Percentiles rank a stretch among this genome's conserved stretches.
phyloP scores from a whole-genome alignment of 2,888 invertebrate species.

The Phytoseiulus persimilis region DNA sequence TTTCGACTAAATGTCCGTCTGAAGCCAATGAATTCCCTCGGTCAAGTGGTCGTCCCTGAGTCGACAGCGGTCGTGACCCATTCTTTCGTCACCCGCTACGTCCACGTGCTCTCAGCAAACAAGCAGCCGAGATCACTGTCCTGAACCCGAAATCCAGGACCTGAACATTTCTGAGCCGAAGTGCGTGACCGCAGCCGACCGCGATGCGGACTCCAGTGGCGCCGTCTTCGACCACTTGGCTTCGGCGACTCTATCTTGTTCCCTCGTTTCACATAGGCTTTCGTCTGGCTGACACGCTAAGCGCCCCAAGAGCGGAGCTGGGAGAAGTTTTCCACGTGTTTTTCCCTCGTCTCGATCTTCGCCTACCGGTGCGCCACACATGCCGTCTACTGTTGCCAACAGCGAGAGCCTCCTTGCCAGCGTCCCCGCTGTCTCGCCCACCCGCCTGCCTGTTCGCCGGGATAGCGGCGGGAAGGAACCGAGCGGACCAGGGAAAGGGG shows the following conservation, averaged over 20 bases:
- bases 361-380: background rate
- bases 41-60: background rate
- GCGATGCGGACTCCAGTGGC: too few relatives aligned
- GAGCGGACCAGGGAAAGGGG: background rate
- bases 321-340: background rate
- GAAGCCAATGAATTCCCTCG: background rate
- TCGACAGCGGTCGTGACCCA: background rate
- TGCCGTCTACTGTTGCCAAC: background rate
- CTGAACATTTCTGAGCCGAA: too few relatives aligned
- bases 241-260: too few relatives aligned
- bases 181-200: too few relatives aligned
- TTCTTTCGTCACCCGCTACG: too few relatives aligned
- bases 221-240: too few relatives aligned
- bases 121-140: too few relatives aligned
- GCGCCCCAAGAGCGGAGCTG: background rate
- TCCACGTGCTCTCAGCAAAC: too few relatives aligned
- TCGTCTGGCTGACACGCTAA: background rate
- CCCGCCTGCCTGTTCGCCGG: background rate
- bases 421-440: background rate
- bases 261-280: background rate
- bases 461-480: background rate
- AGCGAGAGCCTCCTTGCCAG: background rate
- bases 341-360: background rate
- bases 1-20: background rate
- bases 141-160: too few relatives aligned